Evolutionary conservation across 2,113 vertebrate genomes (phyloP), one percentile per base, ranked within the genome.

Genomic region (Cryptomyrus ogoouensis): DNA sequence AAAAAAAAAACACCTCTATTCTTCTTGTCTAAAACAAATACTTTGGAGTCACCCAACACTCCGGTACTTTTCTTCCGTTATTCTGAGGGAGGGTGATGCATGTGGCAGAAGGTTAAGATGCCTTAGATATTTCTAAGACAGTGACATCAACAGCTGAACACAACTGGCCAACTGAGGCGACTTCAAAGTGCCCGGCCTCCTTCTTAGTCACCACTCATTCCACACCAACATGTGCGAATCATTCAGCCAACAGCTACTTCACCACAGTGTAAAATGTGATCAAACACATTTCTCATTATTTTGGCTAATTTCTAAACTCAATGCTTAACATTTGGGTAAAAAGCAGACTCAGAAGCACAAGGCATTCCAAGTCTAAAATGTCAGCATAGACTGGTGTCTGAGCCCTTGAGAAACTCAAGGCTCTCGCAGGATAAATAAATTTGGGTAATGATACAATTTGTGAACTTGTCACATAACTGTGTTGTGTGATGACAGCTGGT

Each of bases 121-220:
- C 39, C 21, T 86, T 50, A 24, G 10, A 50, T 86, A 19, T 50
- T 86, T 86, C 44, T 86, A 49, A 50, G 47, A 47, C 24, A 13
- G 83, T 86, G 83, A 47, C 47, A 85, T n/a, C 21, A 86, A 86
- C 83, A 49, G 83, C 83, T n/a, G 44, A 47, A 47, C 83, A 86
- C 46, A 86, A 86, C 46, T 27, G 47, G 83, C 47, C 47, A 9
- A 50, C 42, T 24, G 47, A 86, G n/a, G 21, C n/a, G 24, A 31
- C 44, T 27, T 86, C 46, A 86, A 80, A 80, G 35, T 1, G 10
- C 83, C 47, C 0, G n/a, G 13, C 19, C 10, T n/a, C 83, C 24
- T n/a, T n/a, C 35, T 12, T 1, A 50, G 24, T 50, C 24, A 49
- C 47, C 46, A 86, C 15, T 42, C 15, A 27, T 42, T 19, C 74